These are phyloP conservation scores for Agrenia bidenticulata DNA, from an alignment of 2,888 invertebrate genomes.

Conservation along the genomic window DNA sequence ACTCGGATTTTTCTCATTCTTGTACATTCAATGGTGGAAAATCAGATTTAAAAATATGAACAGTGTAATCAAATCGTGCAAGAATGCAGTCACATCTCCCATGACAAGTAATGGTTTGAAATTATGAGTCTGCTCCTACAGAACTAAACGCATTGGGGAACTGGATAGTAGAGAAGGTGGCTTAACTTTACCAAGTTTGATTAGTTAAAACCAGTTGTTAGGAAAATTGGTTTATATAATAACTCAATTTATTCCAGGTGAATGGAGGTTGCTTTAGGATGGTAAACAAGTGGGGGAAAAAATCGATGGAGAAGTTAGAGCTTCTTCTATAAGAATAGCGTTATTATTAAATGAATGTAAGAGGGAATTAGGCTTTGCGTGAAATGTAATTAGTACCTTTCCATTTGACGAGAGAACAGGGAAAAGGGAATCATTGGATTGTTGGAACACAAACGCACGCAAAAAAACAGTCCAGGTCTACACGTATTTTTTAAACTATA, in stretches of 20 bases:
- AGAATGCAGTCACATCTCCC: neutral
- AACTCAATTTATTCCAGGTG: slow-evolving; percentile 51
- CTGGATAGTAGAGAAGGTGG: too few species aligned
- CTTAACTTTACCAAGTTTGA: neutral
- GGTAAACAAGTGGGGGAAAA: slow-evolving; percentile 20
- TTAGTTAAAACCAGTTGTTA: slow-evolving; percentile 41
- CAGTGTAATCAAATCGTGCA: neutral
- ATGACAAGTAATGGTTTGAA: neutral
- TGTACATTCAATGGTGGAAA: too few species aligned
- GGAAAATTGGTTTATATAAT: slow-evolving; percentile 53
- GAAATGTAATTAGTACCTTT: slow-evolving; percentile 54
- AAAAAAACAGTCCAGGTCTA: slow-evolving; percentile 42
- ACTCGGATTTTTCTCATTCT: too few species aligned
- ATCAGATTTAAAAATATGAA: too few species aligned
- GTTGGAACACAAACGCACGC: slow-evolving; percentile 32
- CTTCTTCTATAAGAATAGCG: neutral
- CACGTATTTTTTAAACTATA: too few species aligned
- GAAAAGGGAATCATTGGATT: slow-evolving; percentile 22
- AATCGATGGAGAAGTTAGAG: slow-evolving; percentile 21
- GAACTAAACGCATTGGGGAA: slow-evolving; percentile 7
- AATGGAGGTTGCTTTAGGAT: neutral
- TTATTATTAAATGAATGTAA: slow-evolving; percentile 32
- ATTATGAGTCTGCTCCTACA: neutral
- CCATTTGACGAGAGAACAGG: slow-evolving; percentile 53
- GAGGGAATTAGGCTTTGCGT: slow-evolving; percentile 53